phyloP scores from a whole-genome alignment of 2,113 vertebrate species.

The Microcebus murinus region DNA sequence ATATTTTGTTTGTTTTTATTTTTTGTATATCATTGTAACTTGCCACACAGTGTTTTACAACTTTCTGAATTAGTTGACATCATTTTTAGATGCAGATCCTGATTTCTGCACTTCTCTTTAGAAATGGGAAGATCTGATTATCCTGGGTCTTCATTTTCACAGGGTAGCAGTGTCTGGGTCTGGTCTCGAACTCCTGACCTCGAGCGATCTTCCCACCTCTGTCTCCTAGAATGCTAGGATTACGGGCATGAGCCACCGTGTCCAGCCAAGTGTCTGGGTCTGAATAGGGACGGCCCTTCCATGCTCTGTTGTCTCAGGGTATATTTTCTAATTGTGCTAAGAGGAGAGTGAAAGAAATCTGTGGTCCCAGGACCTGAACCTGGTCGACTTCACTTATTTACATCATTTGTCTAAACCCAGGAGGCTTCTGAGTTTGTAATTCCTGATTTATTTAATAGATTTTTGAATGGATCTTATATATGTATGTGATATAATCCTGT shows the following conservation, averaged over 20 bases:
- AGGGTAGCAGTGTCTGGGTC: neutral
- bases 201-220: too few species aligned
- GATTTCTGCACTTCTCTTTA: neutral
- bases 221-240: too few species aligned
- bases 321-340: neutral
- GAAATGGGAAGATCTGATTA: neutral
- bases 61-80: neutral
- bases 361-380: neutral
- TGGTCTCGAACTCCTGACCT: too few species aligned
- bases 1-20: neutral
- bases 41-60: neutral
- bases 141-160: neutral
- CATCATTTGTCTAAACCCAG: neutral
- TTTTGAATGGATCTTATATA: neutral
- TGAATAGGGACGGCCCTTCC: neutral
- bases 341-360: neutral
- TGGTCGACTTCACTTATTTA: neutral
- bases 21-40: neutral
- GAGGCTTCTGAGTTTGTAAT: neutral
- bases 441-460: neutral
- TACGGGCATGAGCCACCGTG: too few species aligned
- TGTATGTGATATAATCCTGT: neutral
- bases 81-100: neutral
- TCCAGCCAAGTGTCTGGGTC: neutral
- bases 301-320: neutral